phyloP scores from a whole-genome alignment of 2,797 vertebrate genomes.

The Myiothlypis coronata region DNA sequence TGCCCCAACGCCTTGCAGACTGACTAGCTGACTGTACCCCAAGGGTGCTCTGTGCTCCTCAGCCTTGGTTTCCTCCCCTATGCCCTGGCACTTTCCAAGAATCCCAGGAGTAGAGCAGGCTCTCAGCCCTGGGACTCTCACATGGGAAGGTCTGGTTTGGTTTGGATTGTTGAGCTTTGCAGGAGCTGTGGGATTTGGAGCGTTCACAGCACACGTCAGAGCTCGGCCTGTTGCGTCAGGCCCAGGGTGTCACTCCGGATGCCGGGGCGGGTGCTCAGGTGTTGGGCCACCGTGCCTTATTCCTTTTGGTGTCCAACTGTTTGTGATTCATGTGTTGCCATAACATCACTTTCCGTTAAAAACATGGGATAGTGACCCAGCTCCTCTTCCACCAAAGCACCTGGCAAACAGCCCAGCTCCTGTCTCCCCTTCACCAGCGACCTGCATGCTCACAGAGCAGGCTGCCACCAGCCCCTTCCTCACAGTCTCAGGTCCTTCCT shows the following conservation, averaged over 20 bases:
- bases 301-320: constrained; percentile 26
- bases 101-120: neutral
- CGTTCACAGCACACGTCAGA: neutral
- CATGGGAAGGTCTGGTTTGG: neutral
- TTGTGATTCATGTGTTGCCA: constrained; percentile 17
- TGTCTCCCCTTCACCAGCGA: neutral
- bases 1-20: neutral
- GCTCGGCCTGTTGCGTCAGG: neutral
- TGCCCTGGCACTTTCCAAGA: neutral
- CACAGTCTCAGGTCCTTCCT: neutral
- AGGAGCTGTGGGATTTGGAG: neutral
- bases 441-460: accelerated
- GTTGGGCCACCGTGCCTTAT: neutral
- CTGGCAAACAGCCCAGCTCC: neutral
- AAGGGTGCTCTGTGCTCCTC: accelerated
- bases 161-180: neutral
- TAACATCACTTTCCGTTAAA: constrained; percentile 4
- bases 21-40: neutral
- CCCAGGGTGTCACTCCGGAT: neutral
- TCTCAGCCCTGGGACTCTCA: neutral
- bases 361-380: neutral
- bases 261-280: neutral
- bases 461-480: neutral
- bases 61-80: neutral
- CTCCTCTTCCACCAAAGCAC: neutral